Evolutionary conservation across 2,113 vertebrate genomes (phyloP), one percentile per base, ranked within the genome.

Genomic region (Chaetorhynchus papuensis): DNA sequence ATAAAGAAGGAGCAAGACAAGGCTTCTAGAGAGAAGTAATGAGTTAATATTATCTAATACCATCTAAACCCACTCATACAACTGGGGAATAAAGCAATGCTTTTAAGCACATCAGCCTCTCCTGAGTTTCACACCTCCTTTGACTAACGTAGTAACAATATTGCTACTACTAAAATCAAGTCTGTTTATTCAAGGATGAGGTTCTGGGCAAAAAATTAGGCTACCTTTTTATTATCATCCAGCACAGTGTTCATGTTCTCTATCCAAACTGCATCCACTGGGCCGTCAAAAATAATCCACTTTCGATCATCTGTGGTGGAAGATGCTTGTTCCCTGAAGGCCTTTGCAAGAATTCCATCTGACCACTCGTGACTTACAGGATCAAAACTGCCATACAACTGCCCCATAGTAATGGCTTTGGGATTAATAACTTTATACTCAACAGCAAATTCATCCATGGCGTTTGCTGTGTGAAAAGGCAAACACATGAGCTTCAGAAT

Each of bases 231-330:
- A 90, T 99, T 99, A 96, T 99, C 99, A 95, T 99, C 99, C 83
- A 99, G 96, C 45, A 99, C 99, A 27, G 99, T 99, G 93, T 99
- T 99, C 99, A 99, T 99, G 95, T 99, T 99, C 90, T 99, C 99
- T 89, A 99, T 99, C 99, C 99, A 99, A 86, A 99, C 98, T 41
- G 99, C 99, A 96, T 99, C 99, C n/a, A 99, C 98, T 3, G 99
- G 99, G 9, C 99, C 99, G 91, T 99, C 99, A 96, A 99, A 99
- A 93, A 99, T 89, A 90, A 99, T 99, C 99, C 99, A 99, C 93
- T 99, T 99, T 42, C 98, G 95, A 68, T 98, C 82, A 0, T 99
- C 98, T 24, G 98, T 98, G 6, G 93, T 86, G 31, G 98, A 98
- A 83, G 98, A 97, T 0, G 99, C 99, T 93, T 99, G 99, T 13